These are phyloP conservation scores for Parnassius smintheus DNA, from an alignment of 2,888 invertebrate species.

Conservation along the genomic window DNA sequence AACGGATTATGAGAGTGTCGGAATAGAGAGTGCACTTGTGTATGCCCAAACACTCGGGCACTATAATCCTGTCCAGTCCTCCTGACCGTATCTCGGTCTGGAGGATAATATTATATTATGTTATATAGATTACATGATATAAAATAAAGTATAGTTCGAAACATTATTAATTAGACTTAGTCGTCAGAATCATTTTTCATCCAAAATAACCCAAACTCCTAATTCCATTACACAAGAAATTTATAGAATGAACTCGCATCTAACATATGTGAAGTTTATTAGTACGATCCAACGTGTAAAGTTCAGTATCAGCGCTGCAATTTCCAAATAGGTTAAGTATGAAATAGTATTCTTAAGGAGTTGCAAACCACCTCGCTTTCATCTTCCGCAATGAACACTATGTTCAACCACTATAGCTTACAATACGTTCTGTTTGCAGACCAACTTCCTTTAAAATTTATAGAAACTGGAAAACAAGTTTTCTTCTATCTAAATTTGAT, in stretches of 20 bases:
- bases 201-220: not conserved
- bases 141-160: not conserved
- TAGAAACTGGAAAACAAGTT: constrained; percentile 17
- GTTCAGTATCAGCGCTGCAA: constrained; percentile 47
- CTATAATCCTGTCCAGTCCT: too few relatives aligned
- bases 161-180: not conserved
- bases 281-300: constrained; percentile 39
- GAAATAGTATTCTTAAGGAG: constrained; percentile 45
- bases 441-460: constrained; percentile 22
- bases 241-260: constrained; percentile 7
- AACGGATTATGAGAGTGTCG: too few relatives aligned
- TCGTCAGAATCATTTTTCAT: not conserved
- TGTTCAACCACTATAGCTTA: constrained; percentile 12
- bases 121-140: too few relatives aligned
- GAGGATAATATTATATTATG: too few relatives aligned
- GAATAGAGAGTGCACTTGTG: too few relatives aligned
- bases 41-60: too few relatives aligned
- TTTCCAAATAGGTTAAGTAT: constrained; percentile 48
- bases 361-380: constrained; percentile 27
- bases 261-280: constrained; percentile 29
- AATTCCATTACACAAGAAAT: constrained; percentile 15
- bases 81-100: too few relatives aligned
- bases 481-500: constrained; percentile 22
- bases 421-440: constrained; percentile 17
- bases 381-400: constrained; percentile 14